Conservation (phyloP, 2,888 invertebrate genomes). For the Liopterus haemorrhoidalis region DNA sequence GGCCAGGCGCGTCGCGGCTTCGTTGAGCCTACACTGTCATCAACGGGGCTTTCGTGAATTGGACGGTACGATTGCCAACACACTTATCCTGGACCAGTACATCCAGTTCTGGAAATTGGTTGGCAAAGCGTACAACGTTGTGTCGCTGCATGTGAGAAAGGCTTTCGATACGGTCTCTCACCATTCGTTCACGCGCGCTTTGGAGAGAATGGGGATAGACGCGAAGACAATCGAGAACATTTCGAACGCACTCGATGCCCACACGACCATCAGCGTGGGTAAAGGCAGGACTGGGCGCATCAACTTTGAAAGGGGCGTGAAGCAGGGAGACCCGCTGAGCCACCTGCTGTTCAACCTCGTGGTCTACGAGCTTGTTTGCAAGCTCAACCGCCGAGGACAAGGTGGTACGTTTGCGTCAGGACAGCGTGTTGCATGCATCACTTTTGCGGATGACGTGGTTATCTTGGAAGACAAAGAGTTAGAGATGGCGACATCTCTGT, state of each 20-base stretch:
- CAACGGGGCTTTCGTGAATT: conserved; percentile 37
- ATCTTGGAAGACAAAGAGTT: neutral
- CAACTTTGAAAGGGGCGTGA: too few species aligned
- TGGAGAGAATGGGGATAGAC: too few species aligned
- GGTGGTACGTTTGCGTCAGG: neutral
- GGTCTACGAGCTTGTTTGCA: too few species aligned
- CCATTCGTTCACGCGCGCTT: conserved; percentile 24
- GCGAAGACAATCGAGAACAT: too few species aligned
- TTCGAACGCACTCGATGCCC: too few species aligned
- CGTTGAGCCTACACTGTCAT: conserved; percentile 20
- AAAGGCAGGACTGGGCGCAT: too few species aligned
- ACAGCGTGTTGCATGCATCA: neutral
- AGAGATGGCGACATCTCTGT: neutral
- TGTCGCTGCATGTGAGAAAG: conserved; percentile 42
- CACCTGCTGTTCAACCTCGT: too few species aligned
- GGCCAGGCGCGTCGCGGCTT: conserved; percentile 20
- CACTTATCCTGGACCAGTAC: conserved; percentile 35
- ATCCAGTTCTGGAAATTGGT: conserved; percentile 32
- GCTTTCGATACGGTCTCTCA: conserved; percentile 40
- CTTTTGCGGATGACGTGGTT: neutral
- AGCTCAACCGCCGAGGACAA: too few species aligned
- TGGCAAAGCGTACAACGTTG: conserved; percentile 36
- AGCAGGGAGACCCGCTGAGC: too few species aligned
- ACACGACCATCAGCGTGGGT: too few species aligned
- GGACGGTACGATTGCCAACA: conserved; percentile 41